Conservation (phyloP, 2,113 vertebrate genomes). For the Plotosus lineatus region DNA sequence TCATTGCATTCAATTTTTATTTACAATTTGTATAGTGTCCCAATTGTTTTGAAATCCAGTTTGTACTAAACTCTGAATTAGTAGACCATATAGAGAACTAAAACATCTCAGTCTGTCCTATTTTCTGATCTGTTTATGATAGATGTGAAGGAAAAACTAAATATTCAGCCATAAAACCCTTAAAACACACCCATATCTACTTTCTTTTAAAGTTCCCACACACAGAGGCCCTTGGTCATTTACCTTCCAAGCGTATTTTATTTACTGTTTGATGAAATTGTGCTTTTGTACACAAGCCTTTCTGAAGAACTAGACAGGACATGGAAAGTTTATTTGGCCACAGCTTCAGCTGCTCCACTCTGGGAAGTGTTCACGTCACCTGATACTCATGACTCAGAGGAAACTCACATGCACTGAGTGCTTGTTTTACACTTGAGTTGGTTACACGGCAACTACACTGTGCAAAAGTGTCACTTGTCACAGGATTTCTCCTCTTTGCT, state of each 20-base stretch:
- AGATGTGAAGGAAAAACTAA: not conserved
- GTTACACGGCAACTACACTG: conserved; percentile 18
- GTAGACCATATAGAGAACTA: no score
- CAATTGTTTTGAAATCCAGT: no score
- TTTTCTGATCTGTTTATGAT: not conserved
- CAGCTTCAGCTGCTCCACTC: not conserved
- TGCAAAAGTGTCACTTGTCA: conserved; percentile 37
- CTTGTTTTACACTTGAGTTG: conserved; percentile 37
- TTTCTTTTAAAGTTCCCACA: not conserved
- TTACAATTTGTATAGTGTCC: no score
- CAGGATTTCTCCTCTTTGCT: conserved; percentile 21
- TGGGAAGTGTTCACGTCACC: conserved; percentile 45
- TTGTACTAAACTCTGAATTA: no score
- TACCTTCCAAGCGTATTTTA: no score
- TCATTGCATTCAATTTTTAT: no score
- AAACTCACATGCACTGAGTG: conserved; percentile 29
- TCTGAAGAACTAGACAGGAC: not conserved
- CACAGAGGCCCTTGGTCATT: not conserved
- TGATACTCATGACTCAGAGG: conserved; percentile 47
- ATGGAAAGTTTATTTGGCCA: conserved; percentile 13
- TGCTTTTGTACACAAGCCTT: not conserved
- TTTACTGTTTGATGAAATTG: not conserved
- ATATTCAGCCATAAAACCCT: not conserved
- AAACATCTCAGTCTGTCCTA: not conserved
- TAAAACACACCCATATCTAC: not conserved